Evolutionary conservation across 2,113 vertebrate species (phyloP).

Genomic region (Cairina moschata): DNA sequence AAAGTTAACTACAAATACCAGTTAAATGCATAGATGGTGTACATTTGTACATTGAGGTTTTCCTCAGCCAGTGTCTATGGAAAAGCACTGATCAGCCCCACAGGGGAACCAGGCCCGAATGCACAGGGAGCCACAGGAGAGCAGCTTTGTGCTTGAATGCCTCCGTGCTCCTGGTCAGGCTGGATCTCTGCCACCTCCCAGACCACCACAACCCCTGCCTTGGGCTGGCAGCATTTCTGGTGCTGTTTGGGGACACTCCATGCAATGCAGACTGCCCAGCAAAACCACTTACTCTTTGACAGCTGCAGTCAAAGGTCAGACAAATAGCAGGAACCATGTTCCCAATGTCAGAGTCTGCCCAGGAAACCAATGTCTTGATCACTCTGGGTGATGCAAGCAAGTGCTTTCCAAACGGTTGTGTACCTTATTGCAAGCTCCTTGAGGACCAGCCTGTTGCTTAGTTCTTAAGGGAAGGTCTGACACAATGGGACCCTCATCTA

Average conservation of each 20-base stretch:
- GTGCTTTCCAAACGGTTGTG: not conserved
- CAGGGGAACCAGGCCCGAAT: not conserved
- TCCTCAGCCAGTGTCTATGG: not conserved
- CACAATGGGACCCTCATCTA: not conserved
- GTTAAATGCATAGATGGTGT: not conserved
- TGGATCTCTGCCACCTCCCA: not conserved
- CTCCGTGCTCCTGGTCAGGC: not conserved
- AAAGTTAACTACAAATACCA: not conserved
- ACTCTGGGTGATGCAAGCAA: not conserved
- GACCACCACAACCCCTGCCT: fast-evolving
- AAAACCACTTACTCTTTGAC: not conserved
- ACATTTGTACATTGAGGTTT: not conserved
- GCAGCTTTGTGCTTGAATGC: not conserved
- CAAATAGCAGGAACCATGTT: not conserved
- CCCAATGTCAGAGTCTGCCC: not conserved
- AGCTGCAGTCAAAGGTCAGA: not conserved
- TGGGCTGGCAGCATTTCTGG: not conserved
- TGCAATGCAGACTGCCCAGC: not conserved
- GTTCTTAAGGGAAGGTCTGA: not conserved
- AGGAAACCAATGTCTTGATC: not conserved
- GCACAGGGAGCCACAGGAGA: not conserved
- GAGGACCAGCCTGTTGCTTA: not conserved
- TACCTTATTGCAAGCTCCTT: not conserved
- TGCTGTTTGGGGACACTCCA: not conserved
- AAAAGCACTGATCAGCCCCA: not conserved